Base-by-base conservation (phyloP, 2,797 vertebrate species). In the Remorina albescens region DNA sequence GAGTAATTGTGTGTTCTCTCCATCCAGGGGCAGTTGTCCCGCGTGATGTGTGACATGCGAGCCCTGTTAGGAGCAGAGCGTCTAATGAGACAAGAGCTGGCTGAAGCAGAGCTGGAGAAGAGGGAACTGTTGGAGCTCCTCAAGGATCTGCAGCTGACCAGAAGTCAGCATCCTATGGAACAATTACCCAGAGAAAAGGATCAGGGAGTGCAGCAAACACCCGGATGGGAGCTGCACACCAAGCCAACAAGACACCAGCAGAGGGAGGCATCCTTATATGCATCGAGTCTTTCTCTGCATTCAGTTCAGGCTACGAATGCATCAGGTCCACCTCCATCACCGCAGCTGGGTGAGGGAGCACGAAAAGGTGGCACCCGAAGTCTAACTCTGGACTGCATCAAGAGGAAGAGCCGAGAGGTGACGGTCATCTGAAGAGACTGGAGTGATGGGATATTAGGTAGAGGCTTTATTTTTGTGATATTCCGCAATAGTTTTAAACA, bases 101-200 rank as follows among this genome's bases (percentile, higher is more conserved):
- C 96, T 47, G 96, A 96, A 69, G 94, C 92, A 0, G 95, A 96
- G 87, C 89, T 96, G 67, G 96, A 97, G 74, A 97, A 96, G 65
- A 92, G 89, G 19, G 95, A 97, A 62, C 77, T 97, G 30, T 54
- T 96, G 89, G 95, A 96, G 90, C 92, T 96, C 54, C 92, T 97
- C 74, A 95, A 88, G 87, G 89, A 92, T 51, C 88, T 95, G 70
- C 94, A 95, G 74, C 86, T 80, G 0, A 68, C 34, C 71, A 88
- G 78, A 75, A 71, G 49, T 30, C 89, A 73, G 62, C 55, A 53
- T 41, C 58, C 58, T 0, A 44, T n/a, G 0, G 74, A 86, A 2
- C 74, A 74, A 61, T 39, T 25, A n/a, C 46, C 39, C 68, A 61
- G 65, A n/a, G 71, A 78, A 8, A 66, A 72, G 56, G 74, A 37